Percentiles rank a stretch among this genome's conserved stretches.
Evolutionary conservation across 2,113 vertebrate genomes (phyloP).

Genomic region (Pollimyrus isidori): DNA sequence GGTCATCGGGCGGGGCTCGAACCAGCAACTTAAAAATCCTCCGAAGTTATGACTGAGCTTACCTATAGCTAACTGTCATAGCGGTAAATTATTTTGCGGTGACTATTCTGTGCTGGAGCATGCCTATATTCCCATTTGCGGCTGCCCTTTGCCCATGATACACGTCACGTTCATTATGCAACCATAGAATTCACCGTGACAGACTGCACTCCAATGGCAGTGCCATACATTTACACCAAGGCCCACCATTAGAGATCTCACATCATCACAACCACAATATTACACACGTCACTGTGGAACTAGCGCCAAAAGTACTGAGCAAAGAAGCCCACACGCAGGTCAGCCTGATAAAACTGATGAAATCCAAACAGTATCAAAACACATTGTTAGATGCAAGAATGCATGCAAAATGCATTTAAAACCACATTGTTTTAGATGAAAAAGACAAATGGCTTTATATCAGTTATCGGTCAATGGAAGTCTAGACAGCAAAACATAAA

Average conservation of each 20-base stretch:
- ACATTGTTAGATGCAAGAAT: neutral
- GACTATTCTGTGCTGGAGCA: neutral
- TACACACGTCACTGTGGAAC: neutral
- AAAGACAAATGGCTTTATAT: neutral
- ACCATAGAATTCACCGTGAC: neutral
- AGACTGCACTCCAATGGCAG: neutral
- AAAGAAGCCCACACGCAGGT: neutral
- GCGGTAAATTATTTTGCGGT: neutral
- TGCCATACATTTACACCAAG: neutral
- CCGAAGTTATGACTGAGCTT: neutral
- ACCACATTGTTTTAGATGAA: neutral
- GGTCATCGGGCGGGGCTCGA: no score
- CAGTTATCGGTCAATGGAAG: neutral
- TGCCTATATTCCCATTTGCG: neutral
- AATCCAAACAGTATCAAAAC: neutral
- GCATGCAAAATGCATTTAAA: neutral
- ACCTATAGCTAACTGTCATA: neutral
- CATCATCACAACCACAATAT: neutral
- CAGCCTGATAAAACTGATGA: neutral
- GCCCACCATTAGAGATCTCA: neutral
- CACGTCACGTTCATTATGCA: neutral
- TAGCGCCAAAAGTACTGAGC: neutral
- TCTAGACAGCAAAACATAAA: neutral
- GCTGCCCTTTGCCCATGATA: neutral
- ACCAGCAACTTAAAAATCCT: neutral